Base-by-base conservation (phyloP, 2,113 vertebrate species). In the Albula goreensis region DNA sequence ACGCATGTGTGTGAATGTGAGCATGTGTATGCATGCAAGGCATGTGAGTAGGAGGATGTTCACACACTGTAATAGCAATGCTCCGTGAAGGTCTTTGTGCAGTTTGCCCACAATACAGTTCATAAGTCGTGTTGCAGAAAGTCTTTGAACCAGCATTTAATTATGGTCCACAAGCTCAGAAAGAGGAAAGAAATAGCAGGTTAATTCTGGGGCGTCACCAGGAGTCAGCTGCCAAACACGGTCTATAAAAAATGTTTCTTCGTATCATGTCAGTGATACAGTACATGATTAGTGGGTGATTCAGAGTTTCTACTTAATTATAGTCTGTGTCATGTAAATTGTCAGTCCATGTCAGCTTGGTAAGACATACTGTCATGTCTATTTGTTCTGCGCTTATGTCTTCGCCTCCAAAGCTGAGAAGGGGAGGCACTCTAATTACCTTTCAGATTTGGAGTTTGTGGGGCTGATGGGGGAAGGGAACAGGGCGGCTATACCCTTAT, bases 301-400 rank as follows among this genome's bases (percentile, higher is more conserved):
- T 57, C 53, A 31, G 81, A 50, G 82, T 41, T 56, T 60, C 6
- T 85, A 53, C 80, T 50, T 80, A 85, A 85, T 85, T 63, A 80
- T 3, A 41, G 52, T 49, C 25, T 57, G 50, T 7, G 17, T 63
- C 84, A 53, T 41, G 51, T 2, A 2, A 25, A 53, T 56, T 19
- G 49, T 52, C 63, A 12, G 70, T 17, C 9, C 66, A 3, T 78
- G 70, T 85, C 52, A 53, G 70, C 2, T 25, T 78, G 15, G 41
- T 22, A 50, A 56, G 9, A 17, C 41, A 0, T 4, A 9, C 78
- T 66, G 78, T 80, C 78, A 60, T 48, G 52, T 50, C 13, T 53
- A 4, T 49, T 53, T 5, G 0, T 31, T 60, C 56, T 48, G 49
- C 9, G 15, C 41, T 5, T 25, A n/a, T 50, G 41, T 70, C 63